Base-by-base conservation (phyloP, 1,140 invertebrate genomes). In the Drosophila pectinifera region DNA sequence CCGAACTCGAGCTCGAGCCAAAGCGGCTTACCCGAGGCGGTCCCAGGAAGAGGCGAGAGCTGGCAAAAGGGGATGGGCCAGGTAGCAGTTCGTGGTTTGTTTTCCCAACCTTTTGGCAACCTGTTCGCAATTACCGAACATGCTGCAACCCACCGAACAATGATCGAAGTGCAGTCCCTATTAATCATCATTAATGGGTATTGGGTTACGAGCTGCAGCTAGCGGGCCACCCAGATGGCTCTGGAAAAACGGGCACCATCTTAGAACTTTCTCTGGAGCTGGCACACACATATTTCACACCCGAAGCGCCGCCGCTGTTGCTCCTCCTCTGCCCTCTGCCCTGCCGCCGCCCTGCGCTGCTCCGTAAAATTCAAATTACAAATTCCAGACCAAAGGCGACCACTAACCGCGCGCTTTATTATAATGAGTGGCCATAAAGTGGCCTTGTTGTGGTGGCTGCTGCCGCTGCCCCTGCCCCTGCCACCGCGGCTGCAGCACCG, bases 361-460 rank as follows among this genome's bases (percentile, higher is more conserved):
- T 78, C 78, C 78, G 67, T 83, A 84, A 89, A 88, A 89, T 84
- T 88, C 72, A 83, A 89, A 89, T 83, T 88, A 80, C 70, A 89
- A 83, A 88, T 88, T 83, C 80, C 84, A 84, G 65, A 73, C 45
- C 58, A 61, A 75, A 72, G 51, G 78, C 70, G 82, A 80, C 80
- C 85, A 84, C 86, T 86, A 90, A 90, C 81, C 75, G 86, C 81
- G 86, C 86, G 86, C 82, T 90, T 90, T 90, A 90, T 83, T 90
- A 86, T 90, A 90, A 90, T 90, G 88, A 90, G 79, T 80, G 86
- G 76, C 67, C 86, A 90, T 90, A 90, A 90, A 86, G 73, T 76
- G 81, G 76, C 75, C 64, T 83, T 78, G 76, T 85, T 85, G 61
- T 42, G 46, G 63, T 48, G 26, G 49, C 49, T 67, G 69, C 58